Base-by-base conservation (phyloP, 2,797 vertebrate species). In the Emydoidea blandingii region DNA sequence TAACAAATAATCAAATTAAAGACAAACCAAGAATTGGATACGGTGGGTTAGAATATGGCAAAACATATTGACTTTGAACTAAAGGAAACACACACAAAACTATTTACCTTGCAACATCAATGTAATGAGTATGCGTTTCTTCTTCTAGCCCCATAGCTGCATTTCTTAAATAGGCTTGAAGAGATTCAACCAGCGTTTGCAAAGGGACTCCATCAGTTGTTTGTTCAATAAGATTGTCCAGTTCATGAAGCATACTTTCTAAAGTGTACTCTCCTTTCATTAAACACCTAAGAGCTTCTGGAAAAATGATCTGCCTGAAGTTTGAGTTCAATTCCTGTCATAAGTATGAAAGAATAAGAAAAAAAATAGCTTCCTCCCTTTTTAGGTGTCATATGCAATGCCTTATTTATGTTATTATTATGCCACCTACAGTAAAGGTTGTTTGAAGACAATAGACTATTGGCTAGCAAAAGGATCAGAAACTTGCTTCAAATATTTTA, bases 231-330 rank as follows among this genome's bases (percentile, higher is more conserved):
- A 99, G 98, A 89, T 95, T 98, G 97, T 99, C 99, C 90, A 99
- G 95, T 85, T 99, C 99, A 3, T 98, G 97, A 88, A 99, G 97
- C 99, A 99, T 99, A 92, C 97, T 98, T 97, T 99, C 99, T 95
- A 99, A 98, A 1, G 99, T 99, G 93, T 99, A 98, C 92, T 99
- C 99, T 41, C 99, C 99, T 97, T 99, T 99, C 91, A 99, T 98
- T 97, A 99, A 98, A 91, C 99, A 99, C 92, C 99, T 98, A 74
- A 99, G 98, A 4, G 99, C 99, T 98, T 99, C 99, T 16, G 99
- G 99, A 87, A 99, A 99, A 98, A 99, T 99, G 93, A 99, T 99
- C 98, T 99, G 99, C 86, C 99, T 98, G 98, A 99, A 99, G 98
- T 99, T 99, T 90, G 99, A 99, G 98, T 99, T 99, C 96, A 99